phyloP scores from a whole-genome alignment of 2,797 vertebrate genomes.

The Sebastes minor region DNA sequence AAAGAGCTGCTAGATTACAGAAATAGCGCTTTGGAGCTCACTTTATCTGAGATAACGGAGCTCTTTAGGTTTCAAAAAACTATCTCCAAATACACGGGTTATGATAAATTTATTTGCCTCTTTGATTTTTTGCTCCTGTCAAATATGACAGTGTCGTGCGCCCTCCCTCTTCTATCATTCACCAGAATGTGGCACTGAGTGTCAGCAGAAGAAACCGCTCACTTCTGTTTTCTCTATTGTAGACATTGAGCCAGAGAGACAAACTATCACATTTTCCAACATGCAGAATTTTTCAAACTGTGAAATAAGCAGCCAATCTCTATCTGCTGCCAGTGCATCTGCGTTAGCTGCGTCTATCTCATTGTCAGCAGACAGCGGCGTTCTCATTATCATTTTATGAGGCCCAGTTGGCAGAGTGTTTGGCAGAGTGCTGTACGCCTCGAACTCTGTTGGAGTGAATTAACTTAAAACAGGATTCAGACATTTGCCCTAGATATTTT shows the following conservation, averaged over 20 bases:
- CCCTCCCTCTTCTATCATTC: not conserved
- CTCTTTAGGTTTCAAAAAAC: constrained; percentile 33
- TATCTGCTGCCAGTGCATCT: constrained; percentile 46
- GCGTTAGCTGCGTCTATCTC: constrained; percentile 43
- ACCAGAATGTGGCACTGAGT: not conserved
- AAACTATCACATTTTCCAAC: constrained; percentile 17
- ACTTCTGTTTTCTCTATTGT: constrained; percentile 6
- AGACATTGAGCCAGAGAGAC: constrained; percentile 2
- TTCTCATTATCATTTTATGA: constrained; percentile 76
- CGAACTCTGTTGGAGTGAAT: constrained; percentile 63
- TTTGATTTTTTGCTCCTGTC: constrained; percentile 34
- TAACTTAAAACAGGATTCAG: constrained; percentile 63
- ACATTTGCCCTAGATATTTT: constrained; percentile 60
- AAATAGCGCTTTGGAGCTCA: constrained; percentile 34
- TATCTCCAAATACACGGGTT: constrained; percentile 15
- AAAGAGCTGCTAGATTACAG: constrained; percentile 23
- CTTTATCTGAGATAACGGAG: not conserved
- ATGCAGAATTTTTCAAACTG: constrained; percentile 26
- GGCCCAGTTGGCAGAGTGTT: constrained; percentile 59
- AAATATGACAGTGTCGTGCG: not conserved
- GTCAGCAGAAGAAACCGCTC: constrained; percentile 27
- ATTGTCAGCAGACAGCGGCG: constrained; percentile 67
- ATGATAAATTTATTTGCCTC: constrained; percentile 29
- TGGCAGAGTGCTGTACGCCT: constrained; percentile 56
- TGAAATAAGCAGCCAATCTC: constrained; percentile 46